phyloP scores from a whole-genome alignment of 2,888 invertebrate species.

The Epinotia nisella region DNA sequence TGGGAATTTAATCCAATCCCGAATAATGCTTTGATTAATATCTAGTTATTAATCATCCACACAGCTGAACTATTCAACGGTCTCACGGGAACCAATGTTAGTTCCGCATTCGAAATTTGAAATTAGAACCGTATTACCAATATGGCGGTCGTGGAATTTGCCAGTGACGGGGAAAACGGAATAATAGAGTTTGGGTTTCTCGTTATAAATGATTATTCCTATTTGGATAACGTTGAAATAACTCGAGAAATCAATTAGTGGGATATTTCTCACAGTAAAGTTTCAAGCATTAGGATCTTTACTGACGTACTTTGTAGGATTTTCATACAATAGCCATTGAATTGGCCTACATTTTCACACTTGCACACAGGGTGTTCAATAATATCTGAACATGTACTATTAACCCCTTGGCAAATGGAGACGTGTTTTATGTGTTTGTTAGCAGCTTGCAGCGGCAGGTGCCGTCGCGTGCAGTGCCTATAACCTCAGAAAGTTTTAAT shows the following conservation, averaged over 20 bases:
- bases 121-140: constrained; percentile 44
- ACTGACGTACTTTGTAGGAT: no score
- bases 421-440: no score
- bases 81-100: constrained; percentile 41
- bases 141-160: constrained; percentile 30
- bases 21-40: constrained; percentile 45
- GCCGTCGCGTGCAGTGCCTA: no score
- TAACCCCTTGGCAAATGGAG: no score
- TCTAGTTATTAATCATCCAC: constrained; percentile 43
- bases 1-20: constrained; percentile 40
- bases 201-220: constrained; percentile 25
- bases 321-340: no score
- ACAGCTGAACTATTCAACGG: constrained; percentile 43
- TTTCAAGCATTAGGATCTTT: no score
- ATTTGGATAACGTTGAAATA: constrained; percentile 8
- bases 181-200: constrained; percentile 23
- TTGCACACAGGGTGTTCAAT: no score
- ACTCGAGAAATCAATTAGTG: constrained; percentile 4
- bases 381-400: no score
- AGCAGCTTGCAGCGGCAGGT: no score
- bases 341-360: no score
- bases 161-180: constrained; percentile 22
- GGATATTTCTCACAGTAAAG: not conserved
- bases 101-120: constrained; percentile 42
- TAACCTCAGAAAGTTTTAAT: no score